These are phyloP conservation scores for Euleptes europaea DNA, from an alignment of 2,113 vertebrate genomes.

Conservation along the genomic window DNA sequence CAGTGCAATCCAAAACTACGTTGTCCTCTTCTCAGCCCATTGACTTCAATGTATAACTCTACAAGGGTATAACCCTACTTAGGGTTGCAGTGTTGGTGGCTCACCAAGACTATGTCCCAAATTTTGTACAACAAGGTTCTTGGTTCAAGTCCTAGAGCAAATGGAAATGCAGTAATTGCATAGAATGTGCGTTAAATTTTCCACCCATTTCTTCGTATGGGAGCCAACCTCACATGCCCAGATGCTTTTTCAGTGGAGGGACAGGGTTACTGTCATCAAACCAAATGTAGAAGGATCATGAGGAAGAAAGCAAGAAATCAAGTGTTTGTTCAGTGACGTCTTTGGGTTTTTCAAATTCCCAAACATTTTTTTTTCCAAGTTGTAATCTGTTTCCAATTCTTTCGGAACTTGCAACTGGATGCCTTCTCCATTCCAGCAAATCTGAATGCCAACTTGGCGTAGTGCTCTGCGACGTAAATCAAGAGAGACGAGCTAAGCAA, in stretches of 20 bases:
- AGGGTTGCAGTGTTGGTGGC: no score
- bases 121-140: not conserved
- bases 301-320: conserved; percentile 28
- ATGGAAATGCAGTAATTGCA: not conserved
- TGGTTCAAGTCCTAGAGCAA: not conserved
- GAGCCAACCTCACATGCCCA: accelerated
- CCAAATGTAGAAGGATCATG: conserved; percentile 29
- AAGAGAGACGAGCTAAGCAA: conserved; percentile 63
- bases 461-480: conserved; percentile 65
- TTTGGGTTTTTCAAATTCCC: conserved; percentile 55
- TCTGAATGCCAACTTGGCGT: conserved; percentile 68
- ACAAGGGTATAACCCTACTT: no score
- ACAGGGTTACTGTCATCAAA: conserved; percentile 19
- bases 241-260: not conserved
- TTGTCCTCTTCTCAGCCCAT: no score
- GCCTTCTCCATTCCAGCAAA: conserved; percentile 58
- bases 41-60: no score
- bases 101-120: not conserved
- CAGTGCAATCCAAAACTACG: no score
- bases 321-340: conserved; percentile 45
- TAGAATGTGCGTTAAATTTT: not conserved
- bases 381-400: conserved; percentile 74
- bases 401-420: conserved; percentile 65
- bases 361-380: conserved; percentile 28
- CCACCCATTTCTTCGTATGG: not conserved